A percentile compares a stretch with the other conserved stretches of the same genome.
These are phyloP conservation scores for Zenarchopterus dispar DNA, from an alignment of 2,797 vertebrate genomes.

Conservation along the genomic window DNA sequence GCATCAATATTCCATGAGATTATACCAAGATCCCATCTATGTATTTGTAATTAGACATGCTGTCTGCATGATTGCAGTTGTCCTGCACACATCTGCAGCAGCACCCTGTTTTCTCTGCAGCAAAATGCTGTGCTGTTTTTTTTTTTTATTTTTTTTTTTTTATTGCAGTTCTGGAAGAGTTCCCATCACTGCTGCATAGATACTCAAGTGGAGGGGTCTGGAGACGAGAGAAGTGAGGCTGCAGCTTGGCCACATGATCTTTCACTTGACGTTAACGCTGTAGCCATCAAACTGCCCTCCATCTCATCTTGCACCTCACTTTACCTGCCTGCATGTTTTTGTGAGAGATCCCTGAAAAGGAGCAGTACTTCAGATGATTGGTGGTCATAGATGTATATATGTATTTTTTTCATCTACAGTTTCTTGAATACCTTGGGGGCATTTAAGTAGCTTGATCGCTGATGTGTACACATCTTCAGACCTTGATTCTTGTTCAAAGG, in stretches of 20 bases:
- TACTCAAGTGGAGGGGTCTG: slow-evolving; percentile 66
- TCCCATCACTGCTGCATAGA: slow-evolving; percentile 82
- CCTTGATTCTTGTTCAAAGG: too few relatives aligned
- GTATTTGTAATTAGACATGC: not conserved
- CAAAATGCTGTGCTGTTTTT: slow-evolving; percentile 38
- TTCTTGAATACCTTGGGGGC: too few relatives aligned
- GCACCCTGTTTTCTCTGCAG: slow-evolving; percentile 64
- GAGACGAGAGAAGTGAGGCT: slow-evolving; percentile 55
- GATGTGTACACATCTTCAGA: too few relatives aligned
- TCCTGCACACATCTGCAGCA: slow-evolving; percentile 59
- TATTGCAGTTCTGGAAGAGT: slow-evolving; percentile 79
- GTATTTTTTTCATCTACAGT: too few relatives aligned
- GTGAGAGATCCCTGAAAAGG: too few relatives aligned
- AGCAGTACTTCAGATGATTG: too few relatives aligned
- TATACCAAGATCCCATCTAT: not conserved
- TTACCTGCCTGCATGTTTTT: too few relatives aligned
- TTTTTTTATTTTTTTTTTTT: slow-evolving; percentile 49
- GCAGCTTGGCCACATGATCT: slow-evolving; percentile 46
- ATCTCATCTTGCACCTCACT: slow-evolving; percentile 14
- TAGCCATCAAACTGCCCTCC: slow-evolving; percentile 11
- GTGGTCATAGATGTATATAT: too few relatives aligned
- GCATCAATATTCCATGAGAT: not conserved
- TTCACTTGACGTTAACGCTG: slow-evolving; percentile 26
- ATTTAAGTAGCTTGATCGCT: too few relatives aligned
- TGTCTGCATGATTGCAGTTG: slow-evolving; percentile 12